Conservation (phyloP, 2,797 vertebrate species). For the Semotilus atromaculatus region DNA sequence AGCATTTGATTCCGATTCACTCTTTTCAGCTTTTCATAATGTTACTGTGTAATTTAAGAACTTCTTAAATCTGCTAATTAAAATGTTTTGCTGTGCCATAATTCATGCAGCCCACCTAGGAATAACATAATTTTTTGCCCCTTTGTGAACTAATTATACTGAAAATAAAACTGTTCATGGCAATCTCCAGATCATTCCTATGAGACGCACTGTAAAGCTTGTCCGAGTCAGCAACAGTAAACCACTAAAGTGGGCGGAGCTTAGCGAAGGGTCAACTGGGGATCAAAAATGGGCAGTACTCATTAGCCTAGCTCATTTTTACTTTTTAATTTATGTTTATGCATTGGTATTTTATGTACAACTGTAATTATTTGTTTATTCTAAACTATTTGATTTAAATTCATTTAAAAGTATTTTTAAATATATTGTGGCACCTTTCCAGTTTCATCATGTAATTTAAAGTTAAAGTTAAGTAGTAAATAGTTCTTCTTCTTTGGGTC, state of each 20-base stretch:
- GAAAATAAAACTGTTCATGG: not conserved
- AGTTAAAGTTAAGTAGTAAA: not conserved
- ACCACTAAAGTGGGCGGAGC: not conserved
- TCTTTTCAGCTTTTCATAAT: not conserved
- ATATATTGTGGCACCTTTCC: not conserved
- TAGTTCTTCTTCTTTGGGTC: not conserved
- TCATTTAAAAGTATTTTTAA: not conserved
- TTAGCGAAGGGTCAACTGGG: not conserved
- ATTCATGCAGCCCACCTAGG: not conserved
- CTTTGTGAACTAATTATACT: not conserved
- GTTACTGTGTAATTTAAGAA: not conserved
- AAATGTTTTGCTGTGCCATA: slow-evolving; percentile 4
- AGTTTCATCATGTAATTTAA: not conserved
- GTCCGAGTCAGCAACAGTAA: slow-evolving; percentile 4
- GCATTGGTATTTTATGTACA: not conserved
- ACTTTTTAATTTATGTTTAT: not conserved
- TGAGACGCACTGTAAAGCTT: not conserved
- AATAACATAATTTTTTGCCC: not conserved
- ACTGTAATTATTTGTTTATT: not conserved
- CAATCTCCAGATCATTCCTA: slow-evolving; percentile 2
- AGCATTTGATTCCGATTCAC: not conserved
- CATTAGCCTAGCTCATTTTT: not conserved
- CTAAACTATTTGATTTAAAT: not conserved
- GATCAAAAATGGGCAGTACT: not conserved
- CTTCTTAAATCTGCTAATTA: not conserved